Conservation (phyloP, 2,797 vertebrate species). For the Dryobates pubescens region DNA sequence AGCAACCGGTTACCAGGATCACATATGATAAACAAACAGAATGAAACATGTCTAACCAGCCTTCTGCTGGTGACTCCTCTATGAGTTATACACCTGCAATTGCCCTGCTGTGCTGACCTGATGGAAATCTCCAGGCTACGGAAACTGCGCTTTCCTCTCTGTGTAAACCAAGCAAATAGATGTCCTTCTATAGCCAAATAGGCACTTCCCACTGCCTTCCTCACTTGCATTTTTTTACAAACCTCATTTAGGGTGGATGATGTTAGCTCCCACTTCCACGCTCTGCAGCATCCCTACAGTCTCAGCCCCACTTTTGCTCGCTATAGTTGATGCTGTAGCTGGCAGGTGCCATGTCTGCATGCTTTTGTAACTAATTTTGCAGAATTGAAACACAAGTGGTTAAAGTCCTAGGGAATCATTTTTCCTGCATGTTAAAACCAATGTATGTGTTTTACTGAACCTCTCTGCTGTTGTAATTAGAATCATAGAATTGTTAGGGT, state of each 20-base stretch:
- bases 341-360: neutral
- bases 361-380: slow-evolving; percentile 3
- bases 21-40: slow-evolving; percentile 42
- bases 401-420: neutral
- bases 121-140: neutral
- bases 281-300: neutral
- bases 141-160: slow-evolving; percentile 23
- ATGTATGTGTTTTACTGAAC: slow-evolving; percentile 53
- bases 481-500: too few relatives aligned
- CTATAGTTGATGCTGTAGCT: neutral
- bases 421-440: slow-evolving; percentile 34
- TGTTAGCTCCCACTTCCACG: neutral
- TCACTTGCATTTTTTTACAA: neutral
- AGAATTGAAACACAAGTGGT: neutral
- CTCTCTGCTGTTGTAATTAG: neutral
- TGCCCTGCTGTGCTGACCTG: neutral
- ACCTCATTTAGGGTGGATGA: neutral
- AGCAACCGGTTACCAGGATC: slow-evolving; percentile 54
- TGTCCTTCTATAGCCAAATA: neutral
- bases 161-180: slow-evolving; percentile 67
- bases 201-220: neutral
- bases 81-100: neutral
- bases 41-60: neutral
- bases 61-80: slow-evolving; percentile 31
- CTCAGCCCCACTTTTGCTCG: neutral